Base-by-base conservation (phyloP, 2,113 vertebrate species). In the Platichthys flesus region DNA sequence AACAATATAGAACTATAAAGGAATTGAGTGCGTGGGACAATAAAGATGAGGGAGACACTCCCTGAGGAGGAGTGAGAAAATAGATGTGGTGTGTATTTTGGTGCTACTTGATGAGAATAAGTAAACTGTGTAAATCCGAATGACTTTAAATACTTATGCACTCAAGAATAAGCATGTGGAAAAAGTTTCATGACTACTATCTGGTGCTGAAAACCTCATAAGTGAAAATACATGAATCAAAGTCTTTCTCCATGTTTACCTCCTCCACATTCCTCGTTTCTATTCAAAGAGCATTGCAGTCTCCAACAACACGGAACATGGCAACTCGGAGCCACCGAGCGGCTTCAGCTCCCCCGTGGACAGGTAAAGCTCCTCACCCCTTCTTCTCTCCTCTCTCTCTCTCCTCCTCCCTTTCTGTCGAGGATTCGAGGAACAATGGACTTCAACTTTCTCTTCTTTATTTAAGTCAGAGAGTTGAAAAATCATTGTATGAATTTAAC, bases 261-360 rank as follows among this genome's bases (percentile, higher is more conserved):
- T 82, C 5, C 71, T 12, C 24, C 66, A 28, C 42, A 45, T 47
- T 40, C 28, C n/a, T 76, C 12, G 3, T 59, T 82, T 82, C 26
- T 74, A 37, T 76, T 86, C 0, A 0, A 67, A 97, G 96, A 97
- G 94, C 68, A 95, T 97, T 1, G 96, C 96, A 0, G 95, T 97
- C 45, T 95, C 94, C 88, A 89, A 83, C 75, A 94, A 92, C 83
- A 62, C 55, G 0, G 94, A 95, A 28, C 86, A 35, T 1, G 79
- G 78, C 62, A 91, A 68, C 88, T 85, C 94, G 3, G 87, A 88
- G 5, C 84, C 92, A 0, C 81, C 92, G 14, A 96, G 95, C 0
- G 96, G 96, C 65, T 95, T 97, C 90, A 94, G 87, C 86, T 97
- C 96, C 52, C 95, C 96, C 0, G 95, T 95, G 79, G 97, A 98